phyloP scores from a whole-genome alignment of 2,113 vertebrate species.

The Oryzias javanicus region DNA sequence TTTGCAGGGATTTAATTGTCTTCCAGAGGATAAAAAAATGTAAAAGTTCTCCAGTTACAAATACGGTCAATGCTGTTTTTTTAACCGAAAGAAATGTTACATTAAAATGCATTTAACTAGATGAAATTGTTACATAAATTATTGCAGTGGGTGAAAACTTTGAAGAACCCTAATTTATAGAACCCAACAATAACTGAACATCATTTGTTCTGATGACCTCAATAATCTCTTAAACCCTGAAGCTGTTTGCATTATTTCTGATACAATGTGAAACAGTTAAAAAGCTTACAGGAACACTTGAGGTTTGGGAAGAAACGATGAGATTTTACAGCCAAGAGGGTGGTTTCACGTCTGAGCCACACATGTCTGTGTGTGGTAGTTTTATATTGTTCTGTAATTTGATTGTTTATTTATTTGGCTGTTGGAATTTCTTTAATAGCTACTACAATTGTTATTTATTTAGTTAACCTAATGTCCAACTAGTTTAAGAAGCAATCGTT shows the following conservation, averaged over 20 bases:
- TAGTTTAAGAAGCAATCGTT: no score
- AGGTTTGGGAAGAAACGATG: constrained; percentile 34
- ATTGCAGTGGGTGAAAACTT: background rate
- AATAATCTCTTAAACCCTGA: no score
- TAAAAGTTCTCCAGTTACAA: constrained; percentile 21
- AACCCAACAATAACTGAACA: no score
- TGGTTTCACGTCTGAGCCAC: constrained; percentile 71
- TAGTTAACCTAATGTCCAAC: no score
- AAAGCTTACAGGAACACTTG: constrained; percentile 18
- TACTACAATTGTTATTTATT: no score
- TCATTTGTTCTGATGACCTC: no score
- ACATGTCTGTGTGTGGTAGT: constrained; percentile 56
- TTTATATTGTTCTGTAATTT: constrained; percentile 41
- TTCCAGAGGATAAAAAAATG: constrained; percentile 29
- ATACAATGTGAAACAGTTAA: constrained; percentile 39
- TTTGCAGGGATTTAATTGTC: constrained; percentile 45
- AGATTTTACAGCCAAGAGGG: constrained; percentile 45
- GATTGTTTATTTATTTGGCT: no score
- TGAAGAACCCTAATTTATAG: no score
- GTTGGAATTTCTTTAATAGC: no score
- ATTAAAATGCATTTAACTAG: no score
- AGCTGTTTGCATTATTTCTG: constrained; percentile 10
- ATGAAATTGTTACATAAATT: background rate
- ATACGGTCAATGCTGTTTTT: background rate
- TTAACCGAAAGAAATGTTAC: no score